Evolutionary conservation across 2,797 vertebrate genomes (phyloP), one percentile per base, ranked within the genome.

Genomic region (Acanthornis magna): DNA sequence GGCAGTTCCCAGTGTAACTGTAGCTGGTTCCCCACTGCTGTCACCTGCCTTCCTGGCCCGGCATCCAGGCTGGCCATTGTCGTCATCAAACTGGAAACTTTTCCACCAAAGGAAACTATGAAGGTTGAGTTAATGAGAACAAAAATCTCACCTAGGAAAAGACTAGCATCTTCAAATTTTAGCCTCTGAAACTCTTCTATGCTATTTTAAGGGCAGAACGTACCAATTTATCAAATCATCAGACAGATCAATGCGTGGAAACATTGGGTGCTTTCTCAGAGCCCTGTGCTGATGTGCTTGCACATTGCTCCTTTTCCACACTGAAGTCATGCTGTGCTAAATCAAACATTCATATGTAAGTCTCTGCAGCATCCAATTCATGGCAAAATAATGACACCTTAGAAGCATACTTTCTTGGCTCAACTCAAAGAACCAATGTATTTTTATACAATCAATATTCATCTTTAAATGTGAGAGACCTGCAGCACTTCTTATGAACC

Each of bases 321-420:
- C 85, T 16, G 32, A 63, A 85, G n/a, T 63, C 54, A 30, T 5
- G 23, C 62, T 58, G 85, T 67, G 57, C 42, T 42, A 79, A 86
- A 94, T 90, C 92, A 91, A 86, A 93, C 66, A 40, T 54, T 84
- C 63, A 43, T 70, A 14, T 50, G 14, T 48, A 81, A 92, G 63
- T 29, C 17, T 66, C 72, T 61, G 48, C 51, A 88, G 62, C 70
- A 81, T 53, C 62, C 57, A 50, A 48, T 51, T 68, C 54, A 13
- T 12, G 58, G 55, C 82, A 91, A 86, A 91, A 73, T 81, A 77
- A 83, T 48, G 58, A 53, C n/a, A 66, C 47, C 43, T 85, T 68
- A 60, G 74, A 57, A 73, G 45, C 22, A 32, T 8, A 14, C 79
- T 78, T 86, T 88, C 36, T 58, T 50, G 32, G 27, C 53, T 81